A percentile compares a stretch with the other conserved stretches of the same genome.
phyloP scores from a whole-genome alignment of 2,113 vertebrate genomes.

The Thinocorus orbignyianus region DNA sequence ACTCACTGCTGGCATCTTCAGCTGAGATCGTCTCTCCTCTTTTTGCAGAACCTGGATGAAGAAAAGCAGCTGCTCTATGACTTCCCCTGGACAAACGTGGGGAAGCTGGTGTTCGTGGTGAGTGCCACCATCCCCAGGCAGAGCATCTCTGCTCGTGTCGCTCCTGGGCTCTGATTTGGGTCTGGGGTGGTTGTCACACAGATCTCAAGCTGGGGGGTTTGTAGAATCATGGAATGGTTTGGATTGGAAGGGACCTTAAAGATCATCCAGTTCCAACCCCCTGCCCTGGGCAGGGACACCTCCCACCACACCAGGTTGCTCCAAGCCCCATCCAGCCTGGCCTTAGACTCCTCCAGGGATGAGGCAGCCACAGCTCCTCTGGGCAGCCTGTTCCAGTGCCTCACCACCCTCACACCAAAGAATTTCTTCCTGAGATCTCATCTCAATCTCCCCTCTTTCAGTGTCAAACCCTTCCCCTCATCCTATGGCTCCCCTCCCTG shows the following conservation, averaged over 20 bases:
- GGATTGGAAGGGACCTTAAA: neutral
- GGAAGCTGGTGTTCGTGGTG: slow-evolving; percentile 98
- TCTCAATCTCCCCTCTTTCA: neutral
- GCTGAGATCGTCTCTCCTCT: neutral
- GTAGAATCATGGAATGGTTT: neutral
- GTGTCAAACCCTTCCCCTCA: neutral
- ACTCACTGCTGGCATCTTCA: neutral
- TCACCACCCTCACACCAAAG: neutral
- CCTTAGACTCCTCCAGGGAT: neutral
- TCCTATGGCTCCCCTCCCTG: neutral
- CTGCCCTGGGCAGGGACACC: neutral
- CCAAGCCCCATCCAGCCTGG: neutral
- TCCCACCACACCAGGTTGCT: neutral
- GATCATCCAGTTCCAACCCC: neutral
- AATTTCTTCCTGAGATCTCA: neutral
- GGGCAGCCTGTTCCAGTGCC: neutral
- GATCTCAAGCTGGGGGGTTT: fast-evolving
- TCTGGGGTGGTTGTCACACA: fast-evolving
- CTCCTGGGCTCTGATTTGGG: neutral
- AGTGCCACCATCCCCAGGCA: slow-evolving; percentile 46
- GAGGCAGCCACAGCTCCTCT: neutral
- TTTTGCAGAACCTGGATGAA: slow-evolving; percentile 85
- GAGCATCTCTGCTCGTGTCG: fast-evolving
- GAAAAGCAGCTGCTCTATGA: slow-evolving; percentile 94
- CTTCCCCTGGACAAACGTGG: slow-evolving; percentile 98